Conservation (phyloP, 1,140 invertebrate genomes). For the Zaprionus capensis region DNA sequence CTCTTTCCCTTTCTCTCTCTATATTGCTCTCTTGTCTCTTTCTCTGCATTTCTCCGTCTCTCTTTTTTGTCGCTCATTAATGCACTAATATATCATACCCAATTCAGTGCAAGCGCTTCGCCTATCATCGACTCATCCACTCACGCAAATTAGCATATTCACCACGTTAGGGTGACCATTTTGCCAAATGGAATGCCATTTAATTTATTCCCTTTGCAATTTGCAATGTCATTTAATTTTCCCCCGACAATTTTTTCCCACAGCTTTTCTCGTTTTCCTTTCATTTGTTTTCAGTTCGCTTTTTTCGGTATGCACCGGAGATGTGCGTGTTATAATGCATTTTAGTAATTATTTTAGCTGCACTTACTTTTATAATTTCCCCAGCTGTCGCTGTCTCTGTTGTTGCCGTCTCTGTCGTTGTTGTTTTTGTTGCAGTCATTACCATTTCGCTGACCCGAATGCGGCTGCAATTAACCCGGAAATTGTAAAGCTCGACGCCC, state of each 20-base stretch:
- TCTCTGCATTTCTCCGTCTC: background rate
- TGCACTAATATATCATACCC: constrained; percentile 15
- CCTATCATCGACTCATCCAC: constrained; percentile 37
- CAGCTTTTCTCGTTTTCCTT: constrained; percentile 16
- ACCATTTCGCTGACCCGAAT: constrained; percentile 34
- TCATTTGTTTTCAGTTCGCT: constrained; percentile 31
- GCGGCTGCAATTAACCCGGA: constrained; percentile 46
- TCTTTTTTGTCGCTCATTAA: background rate
- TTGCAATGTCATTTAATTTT: constrained; percentile 77
- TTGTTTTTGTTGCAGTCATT: constrained; percentile 43
- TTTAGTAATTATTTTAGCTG: constrained; percentile 80
- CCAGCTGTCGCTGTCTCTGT: background rate
- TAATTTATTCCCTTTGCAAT: constrained; percentile 79
- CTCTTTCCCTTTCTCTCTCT: background rate
- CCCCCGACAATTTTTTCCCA: constrained; percentile 3
- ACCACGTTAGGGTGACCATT: constrained; percentile 49
- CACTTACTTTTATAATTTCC: constrained; percentile 41
- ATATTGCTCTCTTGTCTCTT: background rate
- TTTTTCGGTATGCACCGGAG: constrained; percentile 6
- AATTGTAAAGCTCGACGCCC: constrained; percentile 41
- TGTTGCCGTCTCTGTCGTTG: constrained; percentile 8
- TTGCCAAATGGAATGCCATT: constrained; percentile 67
- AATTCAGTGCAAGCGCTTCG: constrained; percentile 54
- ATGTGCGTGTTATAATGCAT: constrained; percentile 69
- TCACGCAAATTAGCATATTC: constrained; percentile 61